Evolutionary conservation across 2,888 invertebrate genomes (phyloP).

Genomic region (Alloscopus bannaensis): DNA sequence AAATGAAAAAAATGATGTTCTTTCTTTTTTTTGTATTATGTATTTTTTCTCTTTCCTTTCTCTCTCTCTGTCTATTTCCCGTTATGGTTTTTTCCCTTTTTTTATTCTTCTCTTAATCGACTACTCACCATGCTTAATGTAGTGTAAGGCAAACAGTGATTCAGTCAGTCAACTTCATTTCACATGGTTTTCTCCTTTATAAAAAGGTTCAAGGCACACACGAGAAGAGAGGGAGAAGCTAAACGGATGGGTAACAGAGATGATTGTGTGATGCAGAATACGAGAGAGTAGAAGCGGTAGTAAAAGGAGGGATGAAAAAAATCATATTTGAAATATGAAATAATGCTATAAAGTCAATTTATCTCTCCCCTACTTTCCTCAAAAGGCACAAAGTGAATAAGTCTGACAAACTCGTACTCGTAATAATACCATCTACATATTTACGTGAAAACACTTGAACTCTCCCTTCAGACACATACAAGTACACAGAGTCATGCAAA

Average conservation of each 20-base stretch:
- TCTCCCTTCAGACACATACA: no score
- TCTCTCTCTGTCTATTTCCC: conserved; percentile 10
- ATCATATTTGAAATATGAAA: conserved; percentile 23
- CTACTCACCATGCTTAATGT: conserved; percentile 63
- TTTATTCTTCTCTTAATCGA: conserved; percentile 53
- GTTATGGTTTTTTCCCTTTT: conserved; percentile 23
- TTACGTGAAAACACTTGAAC: no score
- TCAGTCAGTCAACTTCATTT: conserved; percentile 65
- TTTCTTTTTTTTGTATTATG: conserved; percentile 18
- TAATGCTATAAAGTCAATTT: conserved; percentile 26
- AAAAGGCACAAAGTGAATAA: conserved; percentile 2
- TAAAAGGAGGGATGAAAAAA: neutral
- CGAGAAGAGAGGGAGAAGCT: conserved; percentile 3
- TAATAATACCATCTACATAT: no score
- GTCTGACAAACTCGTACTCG: no score
- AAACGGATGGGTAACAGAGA: no score
- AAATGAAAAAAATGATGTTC: conserved; percentile 39
- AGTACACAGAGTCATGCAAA: no score
- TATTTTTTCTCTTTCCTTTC: conserved; percentile 19
- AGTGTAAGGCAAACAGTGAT: conserved; percentile 62
- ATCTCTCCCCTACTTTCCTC: conserved; percentile 9
- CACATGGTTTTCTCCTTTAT: conserved; percentile 46
- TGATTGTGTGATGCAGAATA: no score
- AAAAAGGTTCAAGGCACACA: conserved; percentile 29
- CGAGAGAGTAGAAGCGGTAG: no score